Evolutionary conservation across 2,797 vertebrate genomes (phyloP).

Genomic region (Chrosomus eos): DNA sequence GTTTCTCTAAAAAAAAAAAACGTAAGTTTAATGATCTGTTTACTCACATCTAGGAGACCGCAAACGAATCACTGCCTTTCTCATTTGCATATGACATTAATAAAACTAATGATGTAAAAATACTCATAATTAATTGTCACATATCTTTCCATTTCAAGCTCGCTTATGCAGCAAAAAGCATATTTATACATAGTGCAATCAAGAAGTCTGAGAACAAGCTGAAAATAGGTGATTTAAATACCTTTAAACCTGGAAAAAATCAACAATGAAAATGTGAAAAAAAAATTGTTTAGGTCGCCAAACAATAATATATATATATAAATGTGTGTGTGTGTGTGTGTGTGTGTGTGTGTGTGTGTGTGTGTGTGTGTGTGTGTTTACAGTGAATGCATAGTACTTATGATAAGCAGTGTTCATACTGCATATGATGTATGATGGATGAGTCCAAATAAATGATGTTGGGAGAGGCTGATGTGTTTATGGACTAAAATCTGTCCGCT

Average conservation of each 20-base stretch:
- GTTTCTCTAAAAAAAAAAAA: conserved; percentile 23
- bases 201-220: background rate
- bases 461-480: conserved; percentile 58
- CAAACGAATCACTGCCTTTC: conserved; percentile 60
- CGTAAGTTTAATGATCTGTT: conserved; percentile 70
- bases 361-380: background rate
- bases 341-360: too few relatives aligned
- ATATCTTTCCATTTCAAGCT: conserved; percentile 59
- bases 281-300: too few relatives aligned
- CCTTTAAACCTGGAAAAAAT: background rate
- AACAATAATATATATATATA: too few relatives aligned
- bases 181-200: background rate
- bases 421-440: conserved; percentile 50
- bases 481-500: conserved; percentile 45
- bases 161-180: background rate
- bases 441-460: conserved; percentile 52
- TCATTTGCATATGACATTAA: conserved; percentile 72
- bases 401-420: conserved; percentile 59
- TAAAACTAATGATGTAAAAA: conserved; percentile 78
- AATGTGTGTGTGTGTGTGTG: too few relatives aligned
- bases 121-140: conserved; percentile 74
- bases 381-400: conserved; percentile 3
- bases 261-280: too few relatives aligned
- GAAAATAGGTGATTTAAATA: background rate
- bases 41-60: conserved; percentile 62